Evolutionary conservation across 2,797 vertebrate species (phyloP).

Genomic region (Spinus pinus): DNA sequence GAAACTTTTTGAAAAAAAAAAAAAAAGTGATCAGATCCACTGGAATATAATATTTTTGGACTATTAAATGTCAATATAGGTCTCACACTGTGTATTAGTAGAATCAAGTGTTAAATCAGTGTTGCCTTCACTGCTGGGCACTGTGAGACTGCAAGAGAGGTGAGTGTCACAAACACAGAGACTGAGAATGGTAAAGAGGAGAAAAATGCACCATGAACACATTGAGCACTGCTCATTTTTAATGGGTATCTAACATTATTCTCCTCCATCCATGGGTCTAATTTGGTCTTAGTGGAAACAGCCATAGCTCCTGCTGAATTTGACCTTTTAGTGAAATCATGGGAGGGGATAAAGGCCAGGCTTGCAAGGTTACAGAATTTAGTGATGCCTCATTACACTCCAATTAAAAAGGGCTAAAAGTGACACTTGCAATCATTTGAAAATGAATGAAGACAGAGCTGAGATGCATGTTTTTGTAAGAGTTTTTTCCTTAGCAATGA

Average conservation of each 20-base stretch:
- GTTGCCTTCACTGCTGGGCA: rapidly evolving
- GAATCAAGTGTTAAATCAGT: neutral
- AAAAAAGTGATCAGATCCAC: neutral
- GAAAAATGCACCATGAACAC: neutral
- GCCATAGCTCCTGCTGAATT: neutral
- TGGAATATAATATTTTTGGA: neutral
- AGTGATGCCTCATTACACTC: conserved; percentile 5
- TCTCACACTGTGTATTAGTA: neutral
- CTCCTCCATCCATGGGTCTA: neutral
- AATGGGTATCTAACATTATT: neutral
- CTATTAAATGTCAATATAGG: neutral
- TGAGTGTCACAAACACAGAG: neutral
- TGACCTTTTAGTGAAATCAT: neutral
- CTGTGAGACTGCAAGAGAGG: neutral
- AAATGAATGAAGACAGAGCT: neutral
- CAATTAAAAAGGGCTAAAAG: conserved; percentile 39
- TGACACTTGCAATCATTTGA: neutral
- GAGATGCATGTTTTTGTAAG: neutral
- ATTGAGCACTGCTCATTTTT: neutral
- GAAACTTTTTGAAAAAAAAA: neutral
- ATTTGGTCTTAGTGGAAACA: neutral
- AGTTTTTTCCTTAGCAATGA: neutral
- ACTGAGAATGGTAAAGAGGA: neutral
- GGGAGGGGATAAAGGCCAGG: neutral
- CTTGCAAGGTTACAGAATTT: neutral